Conservation (phyloP, 1,140 invertebrate genomes). For the Palaemon carinicauda region DNA sequence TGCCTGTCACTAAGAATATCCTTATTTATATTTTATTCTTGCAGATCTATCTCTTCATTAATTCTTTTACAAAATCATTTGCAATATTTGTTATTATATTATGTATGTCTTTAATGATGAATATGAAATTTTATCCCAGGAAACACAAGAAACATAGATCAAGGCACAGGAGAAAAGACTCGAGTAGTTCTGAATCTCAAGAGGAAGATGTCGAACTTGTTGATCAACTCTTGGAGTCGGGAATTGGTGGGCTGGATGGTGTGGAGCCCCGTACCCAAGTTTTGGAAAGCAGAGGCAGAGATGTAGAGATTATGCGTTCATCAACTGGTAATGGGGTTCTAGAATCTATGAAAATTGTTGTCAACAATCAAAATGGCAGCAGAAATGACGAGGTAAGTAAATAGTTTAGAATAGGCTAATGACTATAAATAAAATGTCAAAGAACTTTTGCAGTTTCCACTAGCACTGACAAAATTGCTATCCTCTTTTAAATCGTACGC, state of each 20-base stretch:
- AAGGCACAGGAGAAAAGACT: conserved; percentile 31
- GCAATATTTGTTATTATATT: not conserved
- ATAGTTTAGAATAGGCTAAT: not conserved
- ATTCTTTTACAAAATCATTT: too few relatives aligned
- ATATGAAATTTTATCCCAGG: not conserved
- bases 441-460: too few relatives aligned
- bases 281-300: not conserved
- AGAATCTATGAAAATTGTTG: conserved; percentile 49
- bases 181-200: not conserved
- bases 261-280: not conserved
- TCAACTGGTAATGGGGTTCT: conserved; percentile 39
- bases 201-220: conserved; percentile 47
- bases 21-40: too few relatives aligned
- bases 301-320: conserved; percentile 32
- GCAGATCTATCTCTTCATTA: too few relatives aligned
- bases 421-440: too few relatives aligned
- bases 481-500: too few relatives aligned
- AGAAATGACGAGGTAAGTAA: conserved; percentile 23
- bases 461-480: too few relatives aligned
- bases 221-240: conserved; percentile 41
- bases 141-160: conserved; percentile 46
- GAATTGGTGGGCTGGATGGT: not conserved
- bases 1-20: too few relatives aligned
- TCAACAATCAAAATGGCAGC: conserved; percentile 45
- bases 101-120: not conserved